A percentile compares a stretch with the other conserved stretches of the same genome.
Evolutionary conservation across 2,113 vertebrate genomes (phyloP).

Genomic region (Takifugu flavidus): DNA sequence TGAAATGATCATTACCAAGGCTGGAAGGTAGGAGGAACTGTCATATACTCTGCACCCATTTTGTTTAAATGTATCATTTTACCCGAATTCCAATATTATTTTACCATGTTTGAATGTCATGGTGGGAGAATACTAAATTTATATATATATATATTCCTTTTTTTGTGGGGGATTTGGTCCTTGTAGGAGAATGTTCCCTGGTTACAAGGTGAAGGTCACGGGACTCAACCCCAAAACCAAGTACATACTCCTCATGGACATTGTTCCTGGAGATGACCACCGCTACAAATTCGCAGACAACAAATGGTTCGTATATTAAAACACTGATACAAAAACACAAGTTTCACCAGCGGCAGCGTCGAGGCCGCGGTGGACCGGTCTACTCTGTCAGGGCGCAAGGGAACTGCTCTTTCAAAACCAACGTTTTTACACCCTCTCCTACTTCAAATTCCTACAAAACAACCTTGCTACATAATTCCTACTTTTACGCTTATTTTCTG

Average conservation of each 20-base stretch:
- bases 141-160: not conserved
- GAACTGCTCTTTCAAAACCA: too few relatives aligned
- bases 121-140: not conserved
- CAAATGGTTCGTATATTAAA: constrained; percentile 85
- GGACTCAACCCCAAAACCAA: constrained; percentile 96
- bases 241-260: constrained; percentile 98
- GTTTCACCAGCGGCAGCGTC: not conserved
- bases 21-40: constrained; percentile 80
- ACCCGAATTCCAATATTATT: too few relatives aligned
- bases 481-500: not conserved
- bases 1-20: constrained; percentile 97
- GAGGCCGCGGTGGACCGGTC: not conserved
- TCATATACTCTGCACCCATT: too few relatives aligned
- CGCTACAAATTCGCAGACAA: constrained; percentile 98
- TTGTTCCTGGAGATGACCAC: constrained; percentile 91
- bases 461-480: not conserved
- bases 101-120: too few relatives aligned
- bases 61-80: too few relatives aligned
- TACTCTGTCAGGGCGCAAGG: not conserved
- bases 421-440: too few relatives aligned
- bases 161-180: not conserved
- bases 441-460: too few relatives aligned
- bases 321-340: not conserved
- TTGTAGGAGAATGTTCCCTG: constrained; percentile 93
- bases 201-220: constrained; percentile 97